Evolutionary conservation across 2,797 vertebrate species (phyloP), one percentile per base, ranked within the genome.

Genomic region (Chelidonichthys spinosus): DNA sequence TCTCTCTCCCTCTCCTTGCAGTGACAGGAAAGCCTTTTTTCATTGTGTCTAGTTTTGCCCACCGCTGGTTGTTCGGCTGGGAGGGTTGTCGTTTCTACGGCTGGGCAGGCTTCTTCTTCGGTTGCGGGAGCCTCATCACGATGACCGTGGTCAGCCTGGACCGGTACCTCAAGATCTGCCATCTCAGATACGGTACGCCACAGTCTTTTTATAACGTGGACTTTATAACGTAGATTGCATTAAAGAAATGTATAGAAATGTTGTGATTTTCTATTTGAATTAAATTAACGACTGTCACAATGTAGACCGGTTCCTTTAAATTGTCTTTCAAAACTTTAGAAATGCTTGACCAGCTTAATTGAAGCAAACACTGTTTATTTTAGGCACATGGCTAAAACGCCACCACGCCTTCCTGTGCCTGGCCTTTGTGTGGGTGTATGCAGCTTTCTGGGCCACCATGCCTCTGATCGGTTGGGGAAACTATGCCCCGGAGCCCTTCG

Each of bases 41-140:
- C 60, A 76, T 97, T 25, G 92, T 96, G 53, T 98, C 97, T 63
- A 97, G 96, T 92, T 95, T 98, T 60, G 95, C 91, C 63, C 97
- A 99, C 76, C 96, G 96, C 79, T 99, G 97, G 98, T 77, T 97
- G 73, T 99, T 99, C 4, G 97, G 97, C 58, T 98, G 97, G 97
- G 92, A 95, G 6, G 96, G 96, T 63, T 99, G 98, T 79, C 95
- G 92, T 17, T 97, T 95, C 95, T 98, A 98, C 0, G 97, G 98
- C 69, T 99, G 96, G 97, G 94, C 96, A 0, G 96, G 97, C 3
- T 99, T 99, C 92, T 98, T 99, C 94, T 98, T 99, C 65, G 97
- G 97, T 55, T 96, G 96, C 33, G 98, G 96, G 32, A 99, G 97
- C 83, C 96, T 99, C 62, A 97, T 96, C 89, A 98, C 97, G 6